Evolutionary conservation across 1,140 invertebrate genomes (phyloP), one percentile per base, ranked within the genome.

Genomic region (Papilio polytes): DNA sequence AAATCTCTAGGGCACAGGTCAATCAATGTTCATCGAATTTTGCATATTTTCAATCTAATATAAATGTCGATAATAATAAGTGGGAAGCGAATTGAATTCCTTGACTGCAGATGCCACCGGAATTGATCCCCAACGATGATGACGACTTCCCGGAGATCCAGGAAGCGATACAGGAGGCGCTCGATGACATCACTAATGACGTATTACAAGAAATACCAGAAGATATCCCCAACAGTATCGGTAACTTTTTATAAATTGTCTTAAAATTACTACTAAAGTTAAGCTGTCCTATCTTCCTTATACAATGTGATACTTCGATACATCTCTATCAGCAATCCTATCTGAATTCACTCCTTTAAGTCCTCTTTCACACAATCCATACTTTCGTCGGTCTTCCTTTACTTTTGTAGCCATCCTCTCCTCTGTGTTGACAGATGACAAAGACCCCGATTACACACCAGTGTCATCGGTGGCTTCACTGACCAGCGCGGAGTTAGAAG

Each of bases 131-230:
- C 20, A 46, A 46, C 31, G 85, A 85, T 59, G 82, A 83, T 41
- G 77, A 82, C n/a, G 81, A 80, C 20, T 81, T 76, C 3, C 70
- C 48, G 7, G 80, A 84, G 63, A 46, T 83, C 3, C 80, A 36
- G 72, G 82, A 85, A 48, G 70, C 74, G 13, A 59, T 81, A 13
- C 82, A 84, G 46, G 84, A 86, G n/a, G 46, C 81, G 3, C 80
- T 80, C 26, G 84, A 86, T 44, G 80, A 78, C 3, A 31, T 80
- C 46, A 83, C 83, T 59, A 78, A 22, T 44, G 82, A 80, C 12
- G 73, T 31, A 7, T 44, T 6, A 53, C 72, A 72, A 56, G 88
- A 89, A 70, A 73, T 90, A 18, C 82, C 85, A 6, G 89, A 90
- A 82, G 88, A 89, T 48, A 84, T 90, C 26, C 26, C 83, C 63